These are phyloP conservation scores for Enteromius afrohamiltoni DNA, from an alignment of 2,797 vertebrate genomes.

Conservation along the genomic window DNA sequence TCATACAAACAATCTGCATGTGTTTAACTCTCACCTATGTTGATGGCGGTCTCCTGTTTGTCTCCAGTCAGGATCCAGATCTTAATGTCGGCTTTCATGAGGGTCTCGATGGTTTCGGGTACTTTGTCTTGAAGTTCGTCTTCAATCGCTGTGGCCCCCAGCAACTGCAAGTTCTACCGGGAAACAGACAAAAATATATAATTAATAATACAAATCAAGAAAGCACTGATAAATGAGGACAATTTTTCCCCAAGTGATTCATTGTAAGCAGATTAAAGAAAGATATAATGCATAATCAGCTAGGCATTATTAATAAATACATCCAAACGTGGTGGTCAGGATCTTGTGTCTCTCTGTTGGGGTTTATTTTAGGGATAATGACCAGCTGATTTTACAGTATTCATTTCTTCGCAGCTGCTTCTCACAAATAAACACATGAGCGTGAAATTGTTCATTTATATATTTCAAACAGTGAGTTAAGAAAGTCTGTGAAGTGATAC, in stretches of 20 bases:
- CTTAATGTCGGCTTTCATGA: constrained; percentile 98
- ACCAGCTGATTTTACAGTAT: not conserved
- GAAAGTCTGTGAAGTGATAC: constrained; percentile 54
- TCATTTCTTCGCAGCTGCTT: not conserved
- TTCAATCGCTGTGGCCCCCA: constrained; percentile 97
- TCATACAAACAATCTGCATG: not conserved
- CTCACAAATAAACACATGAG: not conserved
- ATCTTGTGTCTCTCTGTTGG: not conserved
- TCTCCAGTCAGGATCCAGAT: constrained; percentile 99
- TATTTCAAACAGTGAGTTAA: constrained; percentile 6
- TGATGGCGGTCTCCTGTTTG: constrained; percentile 99
- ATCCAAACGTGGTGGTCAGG: not conserved
- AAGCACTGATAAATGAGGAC: not conserved
- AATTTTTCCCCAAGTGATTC: not conserved
- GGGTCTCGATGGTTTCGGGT: constrained; percentile 96
- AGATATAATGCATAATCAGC: not conserved
- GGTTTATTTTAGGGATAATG: not conserved
- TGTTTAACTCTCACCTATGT: constrained; percentile 85
- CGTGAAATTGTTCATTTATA: not conserved
- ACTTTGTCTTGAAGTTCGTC: constrained; percentile 97
- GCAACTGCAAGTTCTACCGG: constrained; percentile 91
- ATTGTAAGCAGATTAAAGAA: not conserved
- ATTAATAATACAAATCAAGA: not conserved
- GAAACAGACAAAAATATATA: not conserved
- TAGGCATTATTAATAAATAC: not conserved